Evolutionary conservation across 2,113 vertebrate genomes (phyloP).

Genomic region (Gambusia holbrooki): DNA sequence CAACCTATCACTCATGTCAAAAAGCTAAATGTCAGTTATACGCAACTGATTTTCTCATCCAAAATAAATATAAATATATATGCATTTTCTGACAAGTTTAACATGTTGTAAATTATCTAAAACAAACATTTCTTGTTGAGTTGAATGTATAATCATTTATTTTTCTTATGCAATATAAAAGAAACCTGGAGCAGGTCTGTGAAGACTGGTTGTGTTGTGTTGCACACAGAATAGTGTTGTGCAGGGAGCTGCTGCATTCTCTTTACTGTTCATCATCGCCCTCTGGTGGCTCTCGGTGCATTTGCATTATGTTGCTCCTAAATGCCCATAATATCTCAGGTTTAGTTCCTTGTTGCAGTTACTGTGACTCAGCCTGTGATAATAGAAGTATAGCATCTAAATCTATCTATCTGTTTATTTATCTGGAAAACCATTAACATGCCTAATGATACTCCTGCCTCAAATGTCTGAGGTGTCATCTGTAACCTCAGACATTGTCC

Average conservation of each 20-base stretch:
- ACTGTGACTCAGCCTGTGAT: background rate
- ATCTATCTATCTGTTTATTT: background rate
- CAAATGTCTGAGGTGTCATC: too few species aligned
- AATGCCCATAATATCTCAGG: background rate
- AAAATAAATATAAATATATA: background rate
- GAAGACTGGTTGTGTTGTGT: too few species aligned
- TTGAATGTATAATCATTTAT: background rate
- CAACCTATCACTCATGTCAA: too few species aligned
- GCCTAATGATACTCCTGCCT: too few species aligned
- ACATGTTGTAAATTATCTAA: background rate
- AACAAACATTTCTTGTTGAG: background rate
- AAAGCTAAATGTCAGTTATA: background rate
- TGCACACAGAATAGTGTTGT: background rate
- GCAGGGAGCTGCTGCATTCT: background rate
- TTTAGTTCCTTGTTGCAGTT: background rate
- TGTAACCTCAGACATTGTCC: too few species aligned
- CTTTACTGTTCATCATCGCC: constrained; percentile 41
- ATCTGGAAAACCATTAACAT: too few species aligned
- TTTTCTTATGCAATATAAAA: too few species aligned
- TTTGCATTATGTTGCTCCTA: constrained; percentile 1
- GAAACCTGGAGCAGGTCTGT: too few species aligned
- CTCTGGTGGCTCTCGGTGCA: constrained; percentile 56
- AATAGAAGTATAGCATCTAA: background rate
- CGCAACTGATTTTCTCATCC: background rate
- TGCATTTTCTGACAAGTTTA: background rate